These are phyloP conservation scores for Archaeoteleia sp. DNA, from an alignment of 2,888 invertebrate genomes.

Conservation along the genomic window DNA sequence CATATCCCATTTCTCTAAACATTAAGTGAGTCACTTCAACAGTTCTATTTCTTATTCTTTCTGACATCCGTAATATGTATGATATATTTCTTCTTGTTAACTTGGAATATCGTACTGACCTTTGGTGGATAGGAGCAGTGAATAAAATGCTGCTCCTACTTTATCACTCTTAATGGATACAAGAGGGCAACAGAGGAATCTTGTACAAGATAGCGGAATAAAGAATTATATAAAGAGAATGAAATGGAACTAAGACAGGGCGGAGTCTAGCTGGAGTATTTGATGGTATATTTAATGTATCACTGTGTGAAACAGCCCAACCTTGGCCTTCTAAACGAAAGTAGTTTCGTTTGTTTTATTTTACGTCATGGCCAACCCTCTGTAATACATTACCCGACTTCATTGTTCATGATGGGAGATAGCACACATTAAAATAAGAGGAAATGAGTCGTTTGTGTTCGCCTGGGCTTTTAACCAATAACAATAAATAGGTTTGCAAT, in stretches of 20 bases:
- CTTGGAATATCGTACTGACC: slow-evolving; percentile 13
- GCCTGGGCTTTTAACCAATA: too few relatives aligned
- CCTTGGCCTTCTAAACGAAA: slow-evolving; percentile 53
- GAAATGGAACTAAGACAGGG: slow-evolving; percentile 41
- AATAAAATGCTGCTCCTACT: slow-evolving; percentile 58
- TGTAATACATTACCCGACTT: slow-evolving; percentile 28
- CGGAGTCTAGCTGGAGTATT: slow-evolving; percentile 39
- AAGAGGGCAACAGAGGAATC: slow-evolving; percentile 55
- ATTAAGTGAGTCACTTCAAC: too few relatives aligned
- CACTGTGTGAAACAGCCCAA: slow-evolving; percentile 23
- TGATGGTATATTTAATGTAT: slow-evolving; percentile 19
- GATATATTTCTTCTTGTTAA: slow-evolving; percentile 4
- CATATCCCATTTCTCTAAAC: too few relatives aligned
- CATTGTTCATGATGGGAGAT: slow-evolving; percentile 26
- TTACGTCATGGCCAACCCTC: slow-evolving; percentile 28
- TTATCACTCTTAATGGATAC: slow-evolving; percentile 59
- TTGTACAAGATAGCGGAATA: slow-evolving; percentile 42
- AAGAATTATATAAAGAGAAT: slow-evolving; percentile 44
- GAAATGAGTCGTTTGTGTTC: too few relatives aligned
- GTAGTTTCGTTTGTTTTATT: slow-evolving; percentile 28
- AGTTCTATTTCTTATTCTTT: too few relatives aligned
- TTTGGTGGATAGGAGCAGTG: slow-evolving; percentile 21
- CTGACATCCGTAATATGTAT: too few relatives aligned
- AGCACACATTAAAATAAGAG: too few relatives aligned
- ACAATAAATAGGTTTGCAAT: too few relatives aligned